phyloP scores from a whole-genome alignment of 2,797 vertebrate species.

The Enteromius unitaeniatus region DNA sequence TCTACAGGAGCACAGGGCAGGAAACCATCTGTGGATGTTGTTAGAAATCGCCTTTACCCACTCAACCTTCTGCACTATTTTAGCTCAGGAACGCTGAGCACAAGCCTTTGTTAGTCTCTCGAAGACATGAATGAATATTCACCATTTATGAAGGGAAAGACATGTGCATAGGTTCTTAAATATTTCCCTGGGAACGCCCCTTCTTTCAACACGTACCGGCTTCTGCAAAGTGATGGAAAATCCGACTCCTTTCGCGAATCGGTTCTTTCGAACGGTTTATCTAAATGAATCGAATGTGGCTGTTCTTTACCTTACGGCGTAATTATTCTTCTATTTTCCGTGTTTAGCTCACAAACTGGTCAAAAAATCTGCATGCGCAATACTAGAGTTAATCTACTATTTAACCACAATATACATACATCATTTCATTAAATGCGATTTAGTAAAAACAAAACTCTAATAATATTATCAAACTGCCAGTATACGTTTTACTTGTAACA shows the following conservation, averaged over 20 bases:
- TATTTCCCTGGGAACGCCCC: conserved; percentile 21
- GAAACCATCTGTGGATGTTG: conserved; percentile 45
- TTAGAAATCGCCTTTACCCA: conserved; percentile 8
- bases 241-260: neutral
- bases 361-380: neutral
- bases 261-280: neutral
- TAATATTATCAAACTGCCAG: neutral
- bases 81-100: neutral
- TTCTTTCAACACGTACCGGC: conserved; percentile 1
- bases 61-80: conserved; percentile 1
- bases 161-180: conserved; percentile 2
- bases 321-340: neutral
- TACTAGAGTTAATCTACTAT: neutral
- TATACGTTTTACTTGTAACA: neutral
- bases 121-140: conserved; percentile 19
- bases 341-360: neutral
- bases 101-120: neutral
- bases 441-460: neutral
- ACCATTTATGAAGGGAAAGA: neutral
- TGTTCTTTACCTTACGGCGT: neutral
- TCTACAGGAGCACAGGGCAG: conserved; percentile 12
- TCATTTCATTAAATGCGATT: neutral
- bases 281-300: neutral
- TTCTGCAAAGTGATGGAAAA: neutral
- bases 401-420: neutral